These are phyloP conservation scores for Gryllus bimaculatus DNA, from an alignment of 1,140 invertebrate species.

Conservation along the genomic window DNA sequence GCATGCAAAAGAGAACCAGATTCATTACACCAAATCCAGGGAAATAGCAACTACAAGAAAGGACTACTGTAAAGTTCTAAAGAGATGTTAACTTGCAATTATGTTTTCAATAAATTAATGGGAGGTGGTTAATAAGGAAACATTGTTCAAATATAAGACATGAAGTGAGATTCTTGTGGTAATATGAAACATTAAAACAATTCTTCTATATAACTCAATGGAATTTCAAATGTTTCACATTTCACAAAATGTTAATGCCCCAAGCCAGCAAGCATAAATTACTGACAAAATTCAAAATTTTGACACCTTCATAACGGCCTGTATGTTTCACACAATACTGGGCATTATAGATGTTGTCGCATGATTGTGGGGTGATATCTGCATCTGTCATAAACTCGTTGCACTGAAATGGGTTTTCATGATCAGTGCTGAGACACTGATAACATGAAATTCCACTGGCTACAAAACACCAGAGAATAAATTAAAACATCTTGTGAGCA, in stretches of 20 bases:
- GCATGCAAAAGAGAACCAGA: slow-evolving; percentile 7
- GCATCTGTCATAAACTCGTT: slow-evolving; percentile 63
- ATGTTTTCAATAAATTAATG: too few relatives aligned
- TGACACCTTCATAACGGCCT: slow-evolving; percentile 81
- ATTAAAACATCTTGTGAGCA: too few relatives aligned
- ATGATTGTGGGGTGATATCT: slow-evolving; percentile 57
- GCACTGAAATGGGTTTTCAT: slow-evolving; percentile 71
- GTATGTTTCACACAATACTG: slow-evolving; percentile 89
- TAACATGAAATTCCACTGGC: slow-evolving; percentile 65
- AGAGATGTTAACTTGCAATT: too few relatives aligned
- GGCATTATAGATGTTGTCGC: slow-evolving; percentile 69
- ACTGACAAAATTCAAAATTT: background rate
- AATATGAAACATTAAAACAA: slow-evolving; percentile 1
- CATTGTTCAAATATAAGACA: too few relatives aligned
- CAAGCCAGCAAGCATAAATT: background rate
- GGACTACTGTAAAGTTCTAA: too few relatives aligned
- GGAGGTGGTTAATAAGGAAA: too few relatives aligned
- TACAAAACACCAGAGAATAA: slow-evolving; percentile 14
- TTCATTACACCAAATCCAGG: too few relatives aligned
- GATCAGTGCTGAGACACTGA: slow-evolving; percentile 76
- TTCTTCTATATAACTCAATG: background rate
- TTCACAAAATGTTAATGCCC: background rate
- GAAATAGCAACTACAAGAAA: too few relatives aligned
- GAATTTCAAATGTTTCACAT: too few relatives aligned
- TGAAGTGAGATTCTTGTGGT: too few relatives aligned